Conservation (phyloP, 2,113 vertebrate species). For the Aegotheles bennettii region DNA sequence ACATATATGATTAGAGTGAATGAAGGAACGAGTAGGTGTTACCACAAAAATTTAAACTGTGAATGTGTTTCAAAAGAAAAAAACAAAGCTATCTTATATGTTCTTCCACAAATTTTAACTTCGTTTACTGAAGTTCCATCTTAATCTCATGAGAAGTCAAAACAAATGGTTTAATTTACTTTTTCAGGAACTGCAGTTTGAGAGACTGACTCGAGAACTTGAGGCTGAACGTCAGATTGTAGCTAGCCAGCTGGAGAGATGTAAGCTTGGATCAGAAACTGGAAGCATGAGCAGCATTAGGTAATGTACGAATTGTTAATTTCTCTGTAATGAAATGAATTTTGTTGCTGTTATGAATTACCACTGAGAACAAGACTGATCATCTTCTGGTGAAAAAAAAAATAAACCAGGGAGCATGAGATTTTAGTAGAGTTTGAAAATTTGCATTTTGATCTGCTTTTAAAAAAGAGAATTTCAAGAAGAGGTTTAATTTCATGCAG, state of each 20-base stretch:
- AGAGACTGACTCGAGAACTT: slow-evolving; percentile 94
- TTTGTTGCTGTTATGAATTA: neutral
- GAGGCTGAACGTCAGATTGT: slow-evolving; percentile 97
- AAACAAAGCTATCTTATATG: neutral
- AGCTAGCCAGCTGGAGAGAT: slow-evolving; percentile 96
- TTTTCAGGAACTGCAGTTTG: slow-evolving; percentile 94
- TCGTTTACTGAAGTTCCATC: neutral
- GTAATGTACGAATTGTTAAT: slow-evolving; percentile 57
- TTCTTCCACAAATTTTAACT: neutral
- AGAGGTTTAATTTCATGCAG: neutral
- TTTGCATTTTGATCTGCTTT: neutral
- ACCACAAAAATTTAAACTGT: neutral
- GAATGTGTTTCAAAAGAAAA: neutral
- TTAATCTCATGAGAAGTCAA: neutral
- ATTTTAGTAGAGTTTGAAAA: neutral
- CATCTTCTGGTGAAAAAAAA: neutral
- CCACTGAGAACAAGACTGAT: neutral
- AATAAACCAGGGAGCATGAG: neutral
- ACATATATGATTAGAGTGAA: neutral
- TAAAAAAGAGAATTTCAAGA: neutral
- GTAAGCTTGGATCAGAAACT: slow-evolving; percentile 95
- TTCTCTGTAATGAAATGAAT: neutral
- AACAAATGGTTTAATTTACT: neutral
- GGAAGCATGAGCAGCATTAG: slow-evolving; percentile 99
- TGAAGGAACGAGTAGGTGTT: neutral